A percentile compares a stretch with the other conserved stretches of the same genome.
These are phyloP conservation scores for Terebella lapidaria DNA, from an alignment of 2,888 invertebrate species.

Conservation along the genomic window DNA sequence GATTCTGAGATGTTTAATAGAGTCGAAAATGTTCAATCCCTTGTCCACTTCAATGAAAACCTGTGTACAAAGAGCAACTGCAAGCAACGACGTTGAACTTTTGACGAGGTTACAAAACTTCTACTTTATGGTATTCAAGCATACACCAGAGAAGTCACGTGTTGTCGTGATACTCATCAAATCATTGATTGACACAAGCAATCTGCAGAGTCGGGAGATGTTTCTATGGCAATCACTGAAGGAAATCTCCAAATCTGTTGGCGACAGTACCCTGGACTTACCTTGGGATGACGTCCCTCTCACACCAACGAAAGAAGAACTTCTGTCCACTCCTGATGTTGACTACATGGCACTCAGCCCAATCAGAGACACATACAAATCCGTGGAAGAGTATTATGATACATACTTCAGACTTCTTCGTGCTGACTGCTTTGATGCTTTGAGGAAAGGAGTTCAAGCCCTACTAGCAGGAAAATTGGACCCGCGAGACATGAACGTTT, in stretches of 20 bases:
- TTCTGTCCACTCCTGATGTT: not conserved
- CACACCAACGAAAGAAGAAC: slow-evolving; percentile 10
- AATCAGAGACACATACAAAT: slow-evolving; percentile 11
- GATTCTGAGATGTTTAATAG: too few relatives aligned
- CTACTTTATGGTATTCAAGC: too few relatives aligned
- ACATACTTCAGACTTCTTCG: slow-evolving; percentile 20
- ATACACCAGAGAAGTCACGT: too few relatives aligned
- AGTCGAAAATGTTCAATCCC: too few relatives aligned
- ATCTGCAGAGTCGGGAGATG: too few relatives aligned
- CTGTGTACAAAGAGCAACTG: too few relatives aligned
- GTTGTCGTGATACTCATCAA: too few relatives aligned
- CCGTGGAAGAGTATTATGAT: slow-evolving; percentile 16
- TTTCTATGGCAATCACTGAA: not conserved
- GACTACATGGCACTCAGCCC: not conserved
- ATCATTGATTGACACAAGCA: too few relatives aligned
- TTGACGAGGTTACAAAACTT: too few relatives aligned
- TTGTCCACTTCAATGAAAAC: too few relatives aligned
- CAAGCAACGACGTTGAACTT: too few relatives aligned
- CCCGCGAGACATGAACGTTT: slow-evolving; percentile 20
- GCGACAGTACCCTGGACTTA: not conserved
- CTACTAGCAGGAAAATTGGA: slow-evolving; percentile 15
- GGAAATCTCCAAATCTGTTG: not conserved
- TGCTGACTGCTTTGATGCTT: slow-evolving; percentile 17
- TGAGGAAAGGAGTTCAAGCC: slow-evolving; percentile 8
- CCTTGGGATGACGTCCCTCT: slow-evolving; percentile 17